Conservation (phyloP, 2,113 vertebrate species). For the Oryzias woworae region DNA sequence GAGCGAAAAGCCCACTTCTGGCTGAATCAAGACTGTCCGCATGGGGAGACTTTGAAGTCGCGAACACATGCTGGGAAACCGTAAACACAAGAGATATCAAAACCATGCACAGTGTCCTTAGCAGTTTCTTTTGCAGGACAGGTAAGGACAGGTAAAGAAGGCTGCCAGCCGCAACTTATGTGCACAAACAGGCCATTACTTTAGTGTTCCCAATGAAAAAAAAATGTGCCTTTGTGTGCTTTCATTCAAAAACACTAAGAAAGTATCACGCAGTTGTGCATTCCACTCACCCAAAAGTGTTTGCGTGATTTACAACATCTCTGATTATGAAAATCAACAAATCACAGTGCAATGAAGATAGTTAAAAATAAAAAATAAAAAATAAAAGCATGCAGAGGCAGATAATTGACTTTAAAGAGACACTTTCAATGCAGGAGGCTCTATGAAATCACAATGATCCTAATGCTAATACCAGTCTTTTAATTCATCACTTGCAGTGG, state of each 20-base stretch:
- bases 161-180: not conserved
- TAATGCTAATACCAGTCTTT: not conserved
- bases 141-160: not conserved
- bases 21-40: not conserved
- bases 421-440: too few species aligned
- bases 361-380: constrained; percentile 8
- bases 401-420: not conserved
- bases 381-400: constrained; percentile 3
- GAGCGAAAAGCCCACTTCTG: not conserved
- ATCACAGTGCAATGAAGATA: not conserved
- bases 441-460: not conserved
- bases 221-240: not conserved
- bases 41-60: constrained; percentile 4
- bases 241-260: not conserved
- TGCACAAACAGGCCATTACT: not conserved
- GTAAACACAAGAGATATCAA: not conserved
- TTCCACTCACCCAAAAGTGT: not conserved
- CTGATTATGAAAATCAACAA: not conserved
- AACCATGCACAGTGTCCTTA: not conserved
- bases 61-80: constrained; percentile 2
- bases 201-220: not conserved
- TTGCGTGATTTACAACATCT: not conserved
- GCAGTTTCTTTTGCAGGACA: constrained; percentile 9
- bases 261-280: not conserved
- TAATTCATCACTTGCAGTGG: not conserved